Percentiles rank a stretch among this genome's conserved stretches.
phyloP scores from a whole-genome alignment of 2,797 vertebrate genomes.

The Alca torda region DNA sequence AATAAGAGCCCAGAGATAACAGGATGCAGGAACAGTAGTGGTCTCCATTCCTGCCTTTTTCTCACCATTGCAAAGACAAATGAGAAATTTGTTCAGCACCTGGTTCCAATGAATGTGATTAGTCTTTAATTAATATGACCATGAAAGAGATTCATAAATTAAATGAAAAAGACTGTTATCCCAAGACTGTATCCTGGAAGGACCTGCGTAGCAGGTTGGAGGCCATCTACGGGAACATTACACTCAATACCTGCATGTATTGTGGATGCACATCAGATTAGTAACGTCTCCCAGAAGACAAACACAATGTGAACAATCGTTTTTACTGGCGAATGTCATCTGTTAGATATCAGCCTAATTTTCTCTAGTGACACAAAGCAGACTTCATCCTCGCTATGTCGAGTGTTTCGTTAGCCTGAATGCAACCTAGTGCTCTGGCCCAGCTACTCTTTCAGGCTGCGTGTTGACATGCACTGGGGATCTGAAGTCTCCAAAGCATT shows the following conservation, averaged over 20 bases:
- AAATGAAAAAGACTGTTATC: background rate
- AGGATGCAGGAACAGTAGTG: background rate
- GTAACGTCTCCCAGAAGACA: background rate
- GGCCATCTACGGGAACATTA: background rate
- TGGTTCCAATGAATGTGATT: background rate
- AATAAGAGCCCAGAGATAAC: background rate
- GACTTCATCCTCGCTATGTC: background rate
- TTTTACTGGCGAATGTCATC: conserved; percentile 7
- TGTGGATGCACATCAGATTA: background rate
- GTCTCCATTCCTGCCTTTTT: background rate
- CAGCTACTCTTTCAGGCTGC: background rate
- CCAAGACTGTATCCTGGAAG: background rate
- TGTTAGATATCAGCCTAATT: conserved; percentile 44
- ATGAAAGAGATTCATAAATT: background rate
- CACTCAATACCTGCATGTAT: background rate
- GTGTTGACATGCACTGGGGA: conserved; percentile 46
- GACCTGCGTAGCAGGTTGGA: background rate
- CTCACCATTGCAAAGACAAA: background rate
- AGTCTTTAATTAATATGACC: background rate
- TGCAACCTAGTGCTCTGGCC: conserved; percentile 14
- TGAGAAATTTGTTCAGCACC: background rate
- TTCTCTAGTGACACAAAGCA: conserved; percentile 43
- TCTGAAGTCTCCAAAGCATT: conserved; percentile 28
- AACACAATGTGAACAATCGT: background rate
- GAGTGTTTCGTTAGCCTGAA: background rate